phyloP scores from a whole-genome alignment of 2,797 vertebrate species.

The Otolemur crassicaudatus region DNA sequence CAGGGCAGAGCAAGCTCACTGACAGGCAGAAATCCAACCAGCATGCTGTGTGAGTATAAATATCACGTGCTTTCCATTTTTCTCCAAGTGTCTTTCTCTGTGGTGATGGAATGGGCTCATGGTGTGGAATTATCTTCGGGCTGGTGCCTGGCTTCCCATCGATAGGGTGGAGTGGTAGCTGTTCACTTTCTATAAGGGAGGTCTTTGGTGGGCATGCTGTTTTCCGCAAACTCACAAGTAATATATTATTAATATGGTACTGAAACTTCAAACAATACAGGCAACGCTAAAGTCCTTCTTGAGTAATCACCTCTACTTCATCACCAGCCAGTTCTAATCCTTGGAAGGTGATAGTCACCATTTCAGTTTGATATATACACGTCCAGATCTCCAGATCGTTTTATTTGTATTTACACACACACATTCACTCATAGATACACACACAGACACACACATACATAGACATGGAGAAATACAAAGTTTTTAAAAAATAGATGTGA shows the following conservation, averaged over 20 bases:
- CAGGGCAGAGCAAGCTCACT: neutral
- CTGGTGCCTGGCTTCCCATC: neutral
- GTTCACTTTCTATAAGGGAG: neutral
- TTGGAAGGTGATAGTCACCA: neutral
- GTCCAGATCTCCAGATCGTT: neutral
- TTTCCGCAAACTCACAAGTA: conserved; percentile 9
- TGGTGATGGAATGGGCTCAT: conserved; percentile 54
- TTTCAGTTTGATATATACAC: neutral
- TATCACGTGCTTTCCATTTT: neutral
- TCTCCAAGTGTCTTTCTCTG: neutral
- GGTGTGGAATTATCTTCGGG: conserved; percentile 44
- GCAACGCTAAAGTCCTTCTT: conserved; percentile 1
- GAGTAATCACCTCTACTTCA: neutral
- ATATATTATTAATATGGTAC: neutral
- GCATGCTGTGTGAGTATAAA: neutral
- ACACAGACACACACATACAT: neutral
- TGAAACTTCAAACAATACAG: neutral
- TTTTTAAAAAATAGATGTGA: neutral
- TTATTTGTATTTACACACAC: neutral
- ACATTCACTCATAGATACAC: neutral
- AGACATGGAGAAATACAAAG: neutral
- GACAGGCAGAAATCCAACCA: neutral
- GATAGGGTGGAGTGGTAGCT: neutral
- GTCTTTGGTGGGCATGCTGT: neutral
- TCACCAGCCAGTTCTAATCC: neutral